Evolutionary conservation across 2,113 vertebrate species (phyloP), one percentile per base, ranked within the genome.

Genomic region (Oceanites oceanicus): DNA sequence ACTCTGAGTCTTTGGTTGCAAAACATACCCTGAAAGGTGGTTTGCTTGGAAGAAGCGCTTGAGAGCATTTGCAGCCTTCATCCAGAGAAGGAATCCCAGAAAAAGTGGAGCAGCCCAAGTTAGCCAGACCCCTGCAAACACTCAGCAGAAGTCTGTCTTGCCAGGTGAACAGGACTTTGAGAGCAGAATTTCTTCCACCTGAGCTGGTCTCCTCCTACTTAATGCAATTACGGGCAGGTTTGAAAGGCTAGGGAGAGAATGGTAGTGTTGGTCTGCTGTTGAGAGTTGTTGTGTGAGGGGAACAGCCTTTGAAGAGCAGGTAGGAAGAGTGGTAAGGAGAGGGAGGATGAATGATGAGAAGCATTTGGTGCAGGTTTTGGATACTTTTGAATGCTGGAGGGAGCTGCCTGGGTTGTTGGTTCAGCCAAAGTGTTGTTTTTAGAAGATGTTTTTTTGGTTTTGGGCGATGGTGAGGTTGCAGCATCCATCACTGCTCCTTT

Each of bases 251-350:
- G 21, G 2, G 62, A 32, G 62, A 30, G 34, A 11, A 34, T 0
- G 15, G 9, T 0, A 1, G 18, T 4, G 3, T 7, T 50, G 49
- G 9, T 5, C 11, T 4, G 8, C 8, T 4, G 17, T 23, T 38
- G 47, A 15, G n/a, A 38, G 18, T 6, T 29, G 6, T 5, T 67
- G 14, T 4, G 5, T 13, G 29, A 34, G 5, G 8, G 22, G 18
- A 86, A 5, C 3, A 5, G 25, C 8, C 4, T 13, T 18, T 70
- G n/a, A 42, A 83, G n/a, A 81, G 32, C 23, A 92, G 62, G 56
- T 75, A 86, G 23, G 71, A 25, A 87, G 73, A 3, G 5, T 36
- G 55, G 27, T 16, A 55, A 36, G 26, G 30, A 23, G 11, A 13
- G 21, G 20, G 36, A 36, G 10, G 9, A 7, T 67, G 15, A 56